Evolutionary conservation across 1,140 invertebrate genomes (phyloP), one percentile per base, ranked within the genome.

Genomic region (Cardiocondyla obscurior): DNA sequence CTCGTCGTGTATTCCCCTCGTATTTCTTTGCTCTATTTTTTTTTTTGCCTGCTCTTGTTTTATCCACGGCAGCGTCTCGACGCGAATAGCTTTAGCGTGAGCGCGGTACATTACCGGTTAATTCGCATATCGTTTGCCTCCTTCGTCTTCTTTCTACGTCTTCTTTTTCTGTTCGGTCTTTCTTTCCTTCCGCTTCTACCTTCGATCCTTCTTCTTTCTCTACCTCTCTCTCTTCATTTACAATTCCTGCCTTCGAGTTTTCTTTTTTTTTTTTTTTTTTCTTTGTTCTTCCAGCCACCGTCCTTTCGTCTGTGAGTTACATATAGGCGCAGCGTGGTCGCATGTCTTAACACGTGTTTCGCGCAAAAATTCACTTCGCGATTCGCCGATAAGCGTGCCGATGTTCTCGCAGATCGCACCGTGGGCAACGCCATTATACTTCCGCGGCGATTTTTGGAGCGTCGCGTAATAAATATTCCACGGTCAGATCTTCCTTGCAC

Each of bases 281-380:
- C 25, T 3, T 22, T n/a, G 25, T 22, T 19, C n/a, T 30, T 3
- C 39, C 10, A 1, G 12, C 30, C 51, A 25, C 51, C 22, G 44
- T 67, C 55, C 46, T 28, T 5, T 1, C n/a, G 19, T 69, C n/a
- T 19, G 16, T n/a, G 28, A 58, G 19, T 25, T 30, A 25, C 30
- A 25, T 64, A 88, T 60, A 73, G 69, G 83, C 46, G 77, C 72
- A 81, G 79, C 64, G 30, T 85, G 53, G 33, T 53, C 67, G 67
- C 77, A 87, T 87, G 88, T 87, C 84, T 89, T 87, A 89, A 89
- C 88, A 89, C 87, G 87, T 89, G 88, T 89, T 89, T 83, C 62
- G 42, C 72, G 81, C 83, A 89, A 89, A 89, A 89, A 89, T 89
- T 81, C 70, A 67, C 53, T 33, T 65, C 44, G 49, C 53, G 86